Conservation (phyloP, 2,888 invertebrate species). For the Drosophila mimica region DNA sequence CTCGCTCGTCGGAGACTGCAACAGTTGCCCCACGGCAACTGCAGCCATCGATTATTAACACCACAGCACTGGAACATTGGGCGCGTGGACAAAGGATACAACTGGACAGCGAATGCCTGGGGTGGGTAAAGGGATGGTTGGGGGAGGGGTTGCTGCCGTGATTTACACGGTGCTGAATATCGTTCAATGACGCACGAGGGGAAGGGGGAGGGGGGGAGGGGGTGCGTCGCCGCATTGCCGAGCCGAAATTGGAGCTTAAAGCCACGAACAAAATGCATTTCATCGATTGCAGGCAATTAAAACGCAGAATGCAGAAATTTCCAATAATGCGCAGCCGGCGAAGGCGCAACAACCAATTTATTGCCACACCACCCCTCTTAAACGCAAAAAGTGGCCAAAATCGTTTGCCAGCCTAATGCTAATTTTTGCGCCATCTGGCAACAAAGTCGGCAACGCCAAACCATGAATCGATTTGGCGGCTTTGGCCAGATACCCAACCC, state of each 20-base stretch:
- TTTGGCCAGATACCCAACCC: slow-evolving; percentile 3
- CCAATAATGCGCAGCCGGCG: slow-evolving; percentile 66
- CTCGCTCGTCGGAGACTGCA: slow-evolving; percentile 35
- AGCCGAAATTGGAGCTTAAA: slow-evolving; percentile 40
- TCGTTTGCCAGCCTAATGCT: slow-evolving; percentile 65
- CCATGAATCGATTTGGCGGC: not conserved
- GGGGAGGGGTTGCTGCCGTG: slow-evolving; percentile 1
- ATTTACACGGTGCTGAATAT: slow-evolving; percentile 34
- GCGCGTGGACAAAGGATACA: slow-evolving; percentile 8
- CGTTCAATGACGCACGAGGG: slow-evolving; percentile 24
- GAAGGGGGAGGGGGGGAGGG: not conserved
- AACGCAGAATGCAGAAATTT: slow-evolving; percentile 66
- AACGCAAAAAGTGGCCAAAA: slow-evolving; percentile 37
- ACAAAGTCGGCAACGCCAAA: slow-evolving; percentile 36
- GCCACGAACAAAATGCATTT: slow-evolving; percentile 32
- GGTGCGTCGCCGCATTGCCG: slow-evolving; percentile 2
- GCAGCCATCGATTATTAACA: slow-evolving; percentile 73
- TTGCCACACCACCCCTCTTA: slow-evolving; percentile 5
- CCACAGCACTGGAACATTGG: slow-evolving; percentile 12
- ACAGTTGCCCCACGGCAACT: slow-evolving; percentile 50
- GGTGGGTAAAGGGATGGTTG: no score
- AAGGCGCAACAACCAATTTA: slow-evolving; percentile 36
- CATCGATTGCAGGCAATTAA: slow-evolving; percentile 71
- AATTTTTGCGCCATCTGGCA: slow-evolving; percentile 64
- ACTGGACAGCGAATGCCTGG: not conserved